Evolutionary conservation across 2,888 invertebrate species (phyloP), one percentile per base, ranked within the genome.

Genomic region (Periphyllus acericola): DNA sequence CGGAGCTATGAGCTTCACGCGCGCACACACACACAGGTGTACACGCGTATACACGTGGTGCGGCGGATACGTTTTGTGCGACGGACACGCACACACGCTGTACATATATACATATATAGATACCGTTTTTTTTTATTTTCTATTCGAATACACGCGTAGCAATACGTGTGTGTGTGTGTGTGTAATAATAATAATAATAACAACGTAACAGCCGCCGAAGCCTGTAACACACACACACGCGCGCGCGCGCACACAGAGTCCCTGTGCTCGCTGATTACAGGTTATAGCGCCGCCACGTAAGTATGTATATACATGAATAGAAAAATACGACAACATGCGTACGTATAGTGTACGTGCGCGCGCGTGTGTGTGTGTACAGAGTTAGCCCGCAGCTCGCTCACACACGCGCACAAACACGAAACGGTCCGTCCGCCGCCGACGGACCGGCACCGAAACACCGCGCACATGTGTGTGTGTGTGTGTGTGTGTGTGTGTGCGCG

Each of bases 191-290:
- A 74, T 75, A 60, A 83, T 75, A 83, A 83, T 55, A 83, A 83
- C 72, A 71, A 60, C 60, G 34, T 29, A 32, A 52, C 82, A 46
- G 40, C 68, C 66, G 68, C 76, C 78, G 82, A 52, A 72, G 83
- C 72, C 83, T 83, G 83, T 60, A 84, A 76, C 83, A 25, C 74
- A 40, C 34, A 36, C 74, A 36, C 34, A 75, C 83, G 8, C 74
- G 25, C 34, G n/a, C 68, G 25, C 74, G 25, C 34, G 66, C 75
- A 25, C 25, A 40, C 34, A 25, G 29, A 40, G 75, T 84, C 83
- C 83, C 83, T 84, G 83, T 84, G 75, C 32, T 17, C 40, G 40
- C 9, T 84, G 83, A 84, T 84, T 84, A 84, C 83, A 84, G 83
- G 83, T 84, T 84, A 75, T 66, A 75, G 66, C 75, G 83, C 75